These are phyloP conservation scores for Anguilla rostrata DNA, from an alignment of 2,113 vertebrate species.

Conservation along the genomic window DNA sequence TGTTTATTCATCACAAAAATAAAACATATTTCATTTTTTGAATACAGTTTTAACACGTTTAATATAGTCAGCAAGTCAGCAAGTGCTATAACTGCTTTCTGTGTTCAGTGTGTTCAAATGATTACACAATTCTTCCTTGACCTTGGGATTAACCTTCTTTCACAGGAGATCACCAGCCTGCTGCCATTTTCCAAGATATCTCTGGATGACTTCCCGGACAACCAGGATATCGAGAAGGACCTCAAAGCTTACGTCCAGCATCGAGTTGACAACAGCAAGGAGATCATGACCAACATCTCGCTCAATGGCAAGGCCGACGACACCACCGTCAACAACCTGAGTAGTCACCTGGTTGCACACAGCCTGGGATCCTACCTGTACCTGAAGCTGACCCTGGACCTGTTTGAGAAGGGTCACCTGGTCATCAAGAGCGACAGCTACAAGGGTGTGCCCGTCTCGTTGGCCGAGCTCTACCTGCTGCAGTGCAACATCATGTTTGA, in stretches of 20 bases:
- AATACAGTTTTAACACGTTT: too few species aligned
- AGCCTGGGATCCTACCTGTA: conserved; percentile 97
- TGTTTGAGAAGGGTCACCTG: conserved; percentile 91
- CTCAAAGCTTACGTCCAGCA: conserved; percentile 91
- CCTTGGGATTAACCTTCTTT: neutral
- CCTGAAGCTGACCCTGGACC: conserved; percentile 93
- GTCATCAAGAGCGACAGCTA: conserved; percentile 97
- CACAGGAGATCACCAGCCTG: conserved; percentile 81
- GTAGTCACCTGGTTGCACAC: conserved; percentile 88
- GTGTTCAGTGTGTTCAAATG: neutral
- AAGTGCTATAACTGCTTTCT: neutral
- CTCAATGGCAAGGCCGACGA: conserved; percentile 91
- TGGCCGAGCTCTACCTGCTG: conserved; percentile 94
- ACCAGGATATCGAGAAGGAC: conserved; percentile 85
- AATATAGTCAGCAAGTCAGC: neutral
- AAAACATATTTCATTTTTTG: too few species aligned
- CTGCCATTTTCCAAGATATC: conserved; percentile 84
- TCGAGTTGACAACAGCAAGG: conserved; percentile 83
- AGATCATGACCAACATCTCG: conserved; percentile 92
- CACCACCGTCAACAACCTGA: conserved; percentile 82
- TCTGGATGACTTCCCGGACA: conserved; percentile 84
- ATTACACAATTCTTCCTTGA: neutral
- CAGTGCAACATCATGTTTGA: conserved; percentile 99
- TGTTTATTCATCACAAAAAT: neutral
- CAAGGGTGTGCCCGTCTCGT: conserved; percentile 94